These are phyloP conservation scores for Pseudomyrmex dendroicus DNA, from an alignment of 1,140 invertebrate genomes.

Conservation along the genomic window DNA sequence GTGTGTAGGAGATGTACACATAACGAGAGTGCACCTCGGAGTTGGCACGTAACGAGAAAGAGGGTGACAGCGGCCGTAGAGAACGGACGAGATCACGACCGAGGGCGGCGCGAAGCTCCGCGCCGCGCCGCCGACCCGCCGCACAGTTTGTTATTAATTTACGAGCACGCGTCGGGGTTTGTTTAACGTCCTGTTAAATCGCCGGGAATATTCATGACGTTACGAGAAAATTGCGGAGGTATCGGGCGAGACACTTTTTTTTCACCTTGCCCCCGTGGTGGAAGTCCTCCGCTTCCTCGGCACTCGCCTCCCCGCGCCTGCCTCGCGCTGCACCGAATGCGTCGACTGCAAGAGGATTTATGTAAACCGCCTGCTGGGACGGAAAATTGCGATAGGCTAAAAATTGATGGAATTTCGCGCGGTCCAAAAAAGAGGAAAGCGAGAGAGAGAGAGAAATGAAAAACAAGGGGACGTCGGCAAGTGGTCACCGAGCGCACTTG, in stretches of 20 bases:
- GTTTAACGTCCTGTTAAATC: conserved; percentile 63
- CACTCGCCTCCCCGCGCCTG: conserved; percentile 1
- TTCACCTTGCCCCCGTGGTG: conserved; percentile 5
- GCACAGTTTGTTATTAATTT: conserved; percentile 65
- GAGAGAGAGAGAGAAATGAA: conserved; percentile 34
- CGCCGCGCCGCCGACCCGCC: background rate
- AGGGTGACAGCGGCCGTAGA: conserved; percentile 24
- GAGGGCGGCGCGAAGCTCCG: conserved; percentile 8
- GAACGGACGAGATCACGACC: background rate
- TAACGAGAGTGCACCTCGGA: background rate
- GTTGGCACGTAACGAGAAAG: conserved; percentile 17
- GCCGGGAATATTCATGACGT: conserved; percentile 64
- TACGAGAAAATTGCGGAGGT: conserved; percentile 61
- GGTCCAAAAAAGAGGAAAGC: background rate
- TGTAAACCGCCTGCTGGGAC: conserved; percentile 62
- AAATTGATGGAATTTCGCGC: conserved; percentile 66
- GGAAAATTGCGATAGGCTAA: conserved; percentile 64
- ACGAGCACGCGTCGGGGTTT: conserved; percentile 59
- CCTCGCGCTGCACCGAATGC: conserved; percentile 41
- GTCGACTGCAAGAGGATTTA: conserved; percentile 63
- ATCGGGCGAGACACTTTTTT: conserved; percentile 56
- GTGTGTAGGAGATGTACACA: background rate
- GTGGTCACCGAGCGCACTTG: conserved; percentile 47
- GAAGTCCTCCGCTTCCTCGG: conserved; percentile 26
- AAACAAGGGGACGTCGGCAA: conserved; percentile 47